Percentiles rank a stretch among this genome's conserved stretches.
phyloP scores from a whole-genome alignment of 2,797 vertebrate species.

The Coracias cyanogaster region DNA sequence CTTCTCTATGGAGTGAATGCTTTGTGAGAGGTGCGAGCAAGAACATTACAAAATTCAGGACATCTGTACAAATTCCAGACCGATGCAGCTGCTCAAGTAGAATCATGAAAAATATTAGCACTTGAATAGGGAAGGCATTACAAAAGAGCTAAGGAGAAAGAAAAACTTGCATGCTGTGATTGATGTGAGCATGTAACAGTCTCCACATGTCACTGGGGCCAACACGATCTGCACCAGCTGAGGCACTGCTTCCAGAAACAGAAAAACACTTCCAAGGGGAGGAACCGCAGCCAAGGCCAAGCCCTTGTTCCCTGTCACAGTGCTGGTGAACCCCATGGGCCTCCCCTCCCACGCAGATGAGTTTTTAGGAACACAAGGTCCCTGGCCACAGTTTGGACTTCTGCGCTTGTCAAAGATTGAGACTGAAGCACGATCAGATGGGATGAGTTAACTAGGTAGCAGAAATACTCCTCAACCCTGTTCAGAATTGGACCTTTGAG shows the following conservation, averaged over 20 bases:
- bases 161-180: not conserved
- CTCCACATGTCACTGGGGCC: not conserved
- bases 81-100: not conserved
- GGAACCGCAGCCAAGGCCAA: not conserved
- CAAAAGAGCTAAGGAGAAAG: not conserved
- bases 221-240: not conserved
- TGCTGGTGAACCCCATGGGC: accelerated
- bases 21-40: not conserved
- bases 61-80: not conserved
- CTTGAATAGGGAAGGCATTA: not conserved
- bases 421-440: not conserved
- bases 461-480: not conserved
- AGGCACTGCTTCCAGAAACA: not conserved
- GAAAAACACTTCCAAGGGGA: not conserved
- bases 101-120: constrained; percentile 7
- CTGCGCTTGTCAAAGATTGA: not conserved
- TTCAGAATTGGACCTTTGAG: not conserved
- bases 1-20: constrained; percentile 76
- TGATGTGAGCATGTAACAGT: not conserved
- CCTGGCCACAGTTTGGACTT: not conserved
- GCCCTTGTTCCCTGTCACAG: not conserved
- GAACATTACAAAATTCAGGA: not conserved
- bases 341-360: not conserved
- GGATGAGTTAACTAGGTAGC: not conserved
- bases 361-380: not conserved